These are phyloP conservation scores for Tinamus guttatus DNA, from an alignment of 2,113 vertebrate species.

Conservation along the genomic window DNA sequence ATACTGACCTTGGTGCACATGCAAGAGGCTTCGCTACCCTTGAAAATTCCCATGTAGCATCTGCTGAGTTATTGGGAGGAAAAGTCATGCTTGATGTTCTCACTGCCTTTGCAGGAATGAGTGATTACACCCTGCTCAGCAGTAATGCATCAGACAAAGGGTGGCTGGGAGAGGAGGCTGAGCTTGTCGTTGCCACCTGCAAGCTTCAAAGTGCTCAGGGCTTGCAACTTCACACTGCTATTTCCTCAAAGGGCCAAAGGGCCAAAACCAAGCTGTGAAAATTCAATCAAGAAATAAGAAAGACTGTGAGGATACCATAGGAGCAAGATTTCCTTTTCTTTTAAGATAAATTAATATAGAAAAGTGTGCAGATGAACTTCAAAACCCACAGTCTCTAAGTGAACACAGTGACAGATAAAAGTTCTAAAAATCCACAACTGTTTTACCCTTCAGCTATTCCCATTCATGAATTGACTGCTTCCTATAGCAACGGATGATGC, in stretches of 20 bases:
- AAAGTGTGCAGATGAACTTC: not conserved
- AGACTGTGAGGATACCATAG: not conserved
- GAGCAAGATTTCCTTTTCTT: not conserved
- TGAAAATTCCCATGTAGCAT: not conserved
- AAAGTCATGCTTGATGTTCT: not conserved
- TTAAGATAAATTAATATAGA: not conserved
- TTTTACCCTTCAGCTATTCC: not conserved
- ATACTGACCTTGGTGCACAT: not conserved
- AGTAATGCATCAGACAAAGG: not conserved
- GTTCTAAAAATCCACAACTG: not conserved
- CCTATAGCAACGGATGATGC: not conserved
- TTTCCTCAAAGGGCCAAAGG: not conserved
- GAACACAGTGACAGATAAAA: not conserved
- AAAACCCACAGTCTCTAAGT: not conserved
- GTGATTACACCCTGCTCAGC: not conserved
- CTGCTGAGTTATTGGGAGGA: not conserved
- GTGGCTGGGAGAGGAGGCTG: not conserved
- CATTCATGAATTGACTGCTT: not conserved
- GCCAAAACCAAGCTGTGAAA: not conserved
- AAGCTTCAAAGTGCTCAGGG: not conserved
- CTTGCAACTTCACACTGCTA: not conserved
- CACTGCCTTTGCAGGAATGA: constrained; percentile 34
- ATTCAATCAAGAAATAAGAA: not conserved
- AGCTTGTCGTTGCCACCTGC: not conserved
- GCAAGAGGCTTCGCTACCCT: not conserved